Evolutionary conservation across 2,888 invertebrate species (phyloP), one percentile per base, ranked within the genome.

Genomic region (Thera obeliscata): DNA sequence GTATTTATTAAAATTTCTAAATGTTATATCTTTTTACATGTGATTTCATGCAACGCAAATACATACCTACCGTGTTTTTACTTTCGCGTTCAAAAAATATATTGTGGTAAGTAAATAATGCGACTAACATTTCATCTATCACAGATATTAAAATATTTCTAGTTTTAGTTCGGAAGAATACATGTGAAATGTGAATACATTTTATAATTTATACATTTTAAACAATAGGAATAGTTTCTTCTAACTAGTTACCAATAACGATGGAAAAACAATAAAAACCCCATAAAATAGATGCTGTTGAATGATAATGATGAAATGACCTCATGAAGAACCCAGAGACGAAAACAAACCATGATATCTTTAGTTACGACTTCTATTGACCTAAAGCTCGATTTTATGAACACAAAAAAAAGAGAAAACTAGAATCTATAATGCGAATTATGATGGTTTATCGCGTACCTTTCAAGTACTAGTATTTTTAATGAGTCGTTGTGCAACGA

Each of bases 321-420:
- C 72, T 78, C 75, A 74, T 78, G 79, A 79, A 80, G 73, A 79
- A 77, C 79, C 79, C 80, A 81, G 79, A 74, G 76, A 81, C 77
- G 79, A 85, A 85, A 84, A 82, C 75, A 84, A 85, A 82, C 78
- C 78, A 78, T 80, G 72, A 78, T 72, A 78, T 77, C 76, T 76
- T 78, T 71, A 81, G 71, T 72, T 77, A 80, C 76, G 67, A 78
- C 72, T 76, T 74, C 71, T 76, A 76, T 70, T 78, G 76, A 74
- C 74, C 74, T 74, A 72, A 35, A 52, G 52, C 33, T 52, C 52
- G 52, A 67, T 59, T 60, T 60, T 62, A 49, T 58, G 35, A 56
- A 57, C 33, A 49, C 61, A 67, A 66, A 55, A 65, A 67, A 66
- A 69, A 63, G 56, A 70, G 48, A 76, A 77, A 46, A 78, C 69